A percentile compares a stretch with the other conserved stretches of the same genome.
These are phyloP conservation scores for Diarsia rubi DNA, from an alignment of 2,888 invertebrate genomes.

Conservation along the genomic window DNA sequence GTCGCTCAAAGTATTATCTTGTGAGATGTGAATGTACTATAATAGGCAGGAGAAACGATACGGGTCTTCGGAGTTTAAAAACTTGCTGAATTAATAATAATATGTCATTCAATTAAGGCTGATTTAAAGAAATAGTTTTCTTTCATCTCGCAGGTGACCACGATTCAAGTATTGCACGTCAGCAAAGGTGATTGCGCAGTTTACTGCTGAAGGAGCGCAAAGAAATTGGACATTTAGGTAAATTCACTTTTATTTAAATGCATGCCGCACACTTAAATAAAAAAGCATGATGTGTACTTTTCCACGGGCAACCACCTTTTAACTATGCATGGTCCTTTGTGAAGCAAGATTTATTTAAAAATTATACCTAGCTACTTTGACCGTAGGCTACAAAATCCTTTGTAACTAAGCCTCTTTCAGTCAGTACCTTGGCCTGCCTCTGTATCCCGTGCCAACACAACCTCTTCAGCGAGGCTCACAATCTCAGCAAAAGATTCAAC, in stretches of 20 bases:
- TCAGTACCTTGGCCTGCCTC: neutral
- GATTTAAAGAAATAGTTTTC: neutral
- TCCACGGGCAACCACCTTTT: neutral
- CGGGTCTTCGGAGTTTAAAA: neutral
- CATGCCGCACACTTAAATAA: neutral
- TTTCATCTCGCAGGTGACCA: neutral
- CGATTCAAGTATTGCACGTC: neutral
- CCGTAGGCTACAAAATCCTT: neutral
- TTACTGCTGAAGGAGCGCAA: neutral
- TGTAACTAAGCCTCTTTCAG: neutral
- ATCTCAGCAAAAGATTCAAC: constrained; percentile 29
- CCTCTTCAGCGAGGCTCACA: constrained; percentile 19
- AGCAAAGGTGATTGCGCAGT: neutral
- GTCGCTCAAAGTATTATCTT: neutral
- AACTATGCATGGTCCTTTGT: neutral
- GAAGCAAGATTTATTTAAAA: neutral
- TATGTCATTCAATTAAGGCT: neutral
- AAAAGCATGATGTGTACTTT: neutral
- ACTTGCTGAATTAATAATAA: neutral
- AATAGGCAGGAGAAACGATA: neutral
- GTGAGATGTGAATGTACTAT: neutral
- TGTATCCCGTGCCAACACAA: neutral
- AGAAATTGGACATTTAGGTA: neutral
- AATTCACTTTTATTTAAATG: constrained; percentile 6
- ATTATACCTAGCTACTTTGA: neutral